phyloP scores from a whole-genome alignment of 2,888 invertebrate species.

The Spodoptera exigua region DNA sequence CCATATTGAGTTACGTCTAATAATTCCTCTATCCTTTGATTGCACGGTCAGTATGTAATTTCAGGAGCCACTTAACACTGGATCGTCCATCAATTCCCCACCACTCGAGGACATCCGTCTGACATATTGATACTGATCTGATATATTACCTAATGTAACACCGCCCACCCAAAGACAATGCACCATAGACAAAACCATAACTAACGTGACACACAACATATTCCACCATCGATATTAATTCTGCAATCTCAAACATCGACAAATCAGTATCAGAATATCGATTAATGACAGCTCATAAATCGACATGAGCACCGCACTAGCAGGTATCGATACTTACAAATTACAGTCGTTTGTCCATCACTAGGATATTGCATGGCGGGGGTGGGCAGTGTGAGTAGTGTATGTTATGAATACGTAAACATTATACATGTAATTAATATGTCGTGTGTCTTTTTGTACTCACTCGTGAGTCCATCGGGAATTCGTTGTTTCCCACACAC shows the following conservation, averaged over 20 bases:
- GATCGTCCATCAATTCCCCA: no score
- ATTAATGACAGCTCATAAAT: conserved; percentile 58
- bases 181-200: background rate
- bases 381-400: no score
- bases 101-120: no score
- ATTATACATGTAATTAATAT: no score
- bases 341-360: conserved; percentile 53
- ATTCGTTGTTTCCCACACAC: no score
- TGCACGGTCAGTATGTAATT: no score
- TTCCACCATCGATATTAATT: conserved; percentile 45
- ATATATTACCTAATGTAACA: conserved; percentile 1
- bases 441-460: no score
- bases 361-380: conserved; percentile 30
- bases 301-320: conserved; percentile 48
- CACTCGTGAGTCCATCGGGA: no score
- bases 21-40: no score
- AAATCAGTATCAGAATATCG: conserved; percentile 51
- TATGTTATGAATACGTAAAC: conserved; percentile 21
- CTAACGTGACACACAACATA: conserved; percentile 32
- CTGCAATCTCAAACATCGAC: conserved; percentile 45
- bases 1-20: no score
- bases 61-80: no score
- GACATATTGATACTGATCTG: no score
- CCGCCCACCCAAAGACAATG: conserved; percentile 5
- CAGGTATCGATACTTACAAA: conserved; percentile 61